Base-by-base conservation (phyloP, 2,113 vertebrate genomes). In the Lamprologus sp. region DNA sequence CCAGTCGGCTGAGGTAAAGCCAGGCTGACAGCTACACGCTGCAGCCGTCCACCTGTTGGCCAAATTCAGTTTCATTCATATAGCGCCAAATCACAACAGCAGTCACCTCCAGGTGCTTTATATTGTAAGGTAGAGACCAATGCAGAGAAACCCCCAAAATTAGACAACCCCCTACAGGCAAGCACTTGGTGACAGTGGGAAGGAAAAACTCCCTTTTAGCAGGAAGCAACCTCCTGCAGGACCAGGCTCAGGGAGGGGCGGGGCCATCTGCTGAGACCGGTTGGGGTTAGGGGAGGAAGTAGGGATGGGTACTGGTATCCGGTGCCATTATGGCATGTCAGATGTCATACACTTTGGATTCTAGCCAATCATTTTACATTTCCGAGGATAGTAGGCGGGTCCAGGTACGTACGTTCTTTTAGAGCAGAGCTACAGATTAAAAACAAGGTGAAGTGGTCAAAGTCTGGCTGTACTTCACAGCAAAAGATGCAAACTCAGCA, bases 191-290 rank as follows among this genome's bases (percentile, higher is more conserved):
- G 15, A 63, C 58, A 11, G 58, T 63, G 58, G 58, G 58, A 63
- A 63, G 15, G 58, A 63, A 63, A 63, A 63, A 63, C 58, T 33
- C 28, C 58, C 9, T 19, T 63, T 63, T 63, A 63, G 9, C 28
- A 35, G 58, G 31, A 63, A 63, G 58, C 2, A 63, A 35, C 28
- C 58, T 63, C 15, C 28, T 19, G 58, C 28, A 63, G 15, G 6
- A 33, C 58, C 9, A 11, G 15, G 58, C 15, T 33, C 2, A 35
- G 28, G 56, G 56, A 31, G 14, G 56, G 53, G 53, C 26, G 12
- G 54, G 23, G 26, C 14, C 5, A 31, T 6, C 26, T 60, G 26
- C 56, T 17, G 13, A 0, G 1, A 58, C 0, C 0, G 0, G 26
- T 28, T 58, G 56, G 26, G 26, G 56, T 60, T 4, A 31, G 1